Evolutionary conservation across 2,113 vertebrate species (phyloP).

Genomic region (Rafetus swinhoei): DNA sequence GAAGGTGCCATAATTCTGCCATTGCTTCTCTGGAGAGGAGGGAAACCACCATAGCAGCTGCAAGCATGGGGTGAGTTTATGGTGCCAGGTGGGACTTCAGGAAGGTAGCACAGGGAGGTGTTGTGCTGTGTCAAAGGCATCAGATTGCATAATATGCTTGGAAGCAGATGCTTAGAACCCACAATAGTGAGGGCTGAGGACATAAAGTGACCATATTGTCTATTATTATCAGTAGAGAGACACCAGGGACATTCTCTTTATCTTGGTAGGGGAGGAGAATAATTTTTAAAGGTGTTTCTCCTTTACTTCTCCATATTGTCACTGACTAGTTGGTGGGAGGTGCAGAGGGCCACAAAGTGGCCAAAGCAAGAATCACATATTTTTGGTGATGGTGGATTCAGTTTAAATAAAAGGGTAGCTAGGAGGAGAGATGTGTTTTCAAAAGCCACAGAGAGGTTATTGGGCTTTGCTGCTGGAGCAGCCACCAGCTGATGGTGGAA

Average conservation of each 20-base stretch:
- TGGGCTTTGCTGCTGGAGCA: neutral
- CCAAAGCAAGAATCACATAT: neutral
- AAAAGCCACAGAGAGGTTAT: neutral
- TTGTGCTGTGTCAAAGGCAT: neutral
- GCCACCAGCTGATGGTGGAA: neutral
- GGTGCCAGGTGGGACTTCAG: rapidly evolving
- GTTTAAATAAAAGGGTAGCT: neutral
- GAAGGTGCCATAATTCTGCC: neutral
- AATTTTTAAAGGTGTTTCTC: neutral
- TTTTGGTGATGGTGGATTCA: neutral
- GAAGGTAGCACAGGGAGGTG: neutral
- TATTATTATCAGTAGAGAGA: neutral
- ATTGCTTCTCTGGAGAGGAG: neutral
- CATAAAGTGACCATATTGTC: rapidly evolving
- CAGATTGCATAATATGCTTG: neutral
- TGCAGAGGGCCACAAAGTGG: neutral
- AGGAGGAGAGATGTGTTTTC: neutral
- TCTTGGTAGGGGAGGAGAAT: neutral
- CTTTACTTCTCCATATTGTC: neutral
- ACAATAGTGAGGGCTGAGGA: neutral
- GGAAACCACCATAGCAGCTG: neutral
- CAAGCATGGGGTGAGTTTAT: neutral
- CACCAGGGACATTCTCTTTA: neutral
- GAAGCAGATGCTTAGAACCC: rapidly evolving
- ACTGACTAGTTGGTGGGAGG: neutral